phyloP scores from a whole-genome alignment of 2,797 vertebrate genomes.

The Poeciliopsis paucimaculata region DNA sequence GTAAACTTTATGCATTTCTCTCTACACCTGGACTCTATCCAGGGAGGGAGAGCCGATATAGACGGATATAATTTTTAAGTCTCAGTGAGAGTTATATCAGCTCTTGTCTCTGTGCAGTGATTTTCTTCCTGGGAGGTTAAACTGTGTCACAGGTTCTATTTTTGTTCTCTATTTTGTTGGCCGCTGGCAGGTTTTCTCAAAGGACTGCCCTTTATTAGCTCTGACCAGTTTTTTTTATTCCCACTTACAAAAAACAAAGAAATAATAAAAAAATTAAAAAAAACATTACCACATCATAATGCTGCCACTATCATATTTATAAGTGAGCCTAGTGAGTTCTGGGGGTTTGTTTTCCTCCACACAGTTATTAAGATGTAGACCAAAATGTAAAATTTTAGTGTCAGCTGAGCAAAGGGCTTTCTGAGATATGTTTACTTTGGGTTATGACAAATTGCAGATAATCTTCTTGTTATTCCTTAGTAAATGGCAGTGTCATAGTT shows the following conservation, averaged over 20 bases:
- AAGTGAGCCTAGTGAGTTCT: not conserved
- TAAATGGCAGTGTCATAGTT: not conserved
- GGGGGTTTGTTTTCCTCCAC: not conserved
- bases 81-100: not conserved
- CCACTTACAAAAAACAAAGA: not conserved
- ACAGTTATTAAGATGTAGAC: not conserved
- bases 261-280: not conserved
- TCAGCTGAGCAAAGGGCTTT: not conserved
- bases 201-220: not conserved
- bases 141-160: not conserved
- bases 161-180: too few relatives aligned
- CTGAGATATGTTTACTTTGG: not conserved
- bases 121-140: not conserved
- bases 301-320: not conserved
- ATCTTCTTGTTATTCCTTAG: not conserved
- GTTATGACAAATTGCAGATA: not conserved
- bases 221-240: not conserved
- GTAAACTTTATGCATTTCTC: not conserved
- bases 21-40: not conserved
- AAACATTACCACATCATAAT: not conserved
- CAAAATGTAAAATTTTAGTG: not conserved
- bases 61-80: not conserved
- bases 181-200: not conserved
- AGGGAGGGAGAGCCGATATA: not conserved
- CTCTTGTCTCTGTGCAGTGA: not conserved